Percentiles rank a stretch among this genome's conserved stretches.
These are phyloP conservation scores for Gymnosoma rotundatum DNA, from an alignment of 2,888 invertebrate genomes.

Conservation along the genomic window DNA sequence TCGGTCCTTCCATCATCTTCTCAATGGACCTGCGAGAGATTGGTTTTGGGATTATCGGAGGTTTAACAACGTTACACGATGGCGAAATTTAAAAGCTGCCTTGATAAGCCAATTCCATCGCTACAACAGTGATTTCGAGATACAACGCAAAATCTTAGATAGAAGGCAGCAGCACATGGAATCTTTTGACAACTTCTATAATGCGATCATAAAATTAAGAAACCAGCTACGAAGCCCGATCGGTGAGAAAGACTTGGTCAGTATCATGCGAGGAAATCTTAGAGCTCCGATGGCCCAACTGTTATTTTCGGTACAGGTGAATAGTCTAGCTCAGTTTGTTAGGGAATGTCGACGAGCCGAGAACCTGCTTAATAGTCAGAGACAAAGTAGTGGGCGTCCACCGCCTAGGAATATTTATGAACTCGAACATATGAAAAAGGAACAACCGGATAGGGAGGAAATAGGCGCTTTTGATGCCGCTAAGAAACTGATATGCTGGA, in stretches of 20 bases:
- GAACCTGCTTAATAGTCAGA: background rate
- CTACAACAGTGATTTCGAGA: background rate
- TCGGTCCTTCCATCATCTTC: slow-evolving; percentile 3
- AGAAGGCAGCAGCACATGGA: background rate
- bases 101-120: background rate
- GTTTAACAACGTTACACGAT: background rate
- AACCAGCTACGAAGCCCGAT: background rate
- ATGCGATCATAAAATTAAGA: background rate
- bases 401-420: background rate
- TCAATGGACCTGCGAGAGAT: background rate
- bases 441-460: background rate
- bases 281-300: background rate
- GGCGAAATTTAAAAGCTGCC: background rate
- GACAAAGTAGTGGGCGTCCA: background rate
- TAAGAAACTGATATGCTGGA: slow-evolving; percentile 1
- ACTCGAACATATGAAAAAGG: background rate
- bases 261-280: background rate
- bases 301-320: background rate
- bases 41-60: slow-evolving; percentile 9
- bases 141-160: background rate
- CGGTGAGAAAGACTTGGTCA: background rate
- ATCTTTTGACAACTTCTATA: slow-evolving; percentile 8
- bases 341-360: background rate
- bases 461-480: background rate
- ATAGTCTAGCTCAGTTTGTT: background rate